Evolutionary conservation across 2,888 invertebrate species (phyloP), one percentile per base, ranked within the genome.

Genomic region (Lysandra coridon): DNA sequence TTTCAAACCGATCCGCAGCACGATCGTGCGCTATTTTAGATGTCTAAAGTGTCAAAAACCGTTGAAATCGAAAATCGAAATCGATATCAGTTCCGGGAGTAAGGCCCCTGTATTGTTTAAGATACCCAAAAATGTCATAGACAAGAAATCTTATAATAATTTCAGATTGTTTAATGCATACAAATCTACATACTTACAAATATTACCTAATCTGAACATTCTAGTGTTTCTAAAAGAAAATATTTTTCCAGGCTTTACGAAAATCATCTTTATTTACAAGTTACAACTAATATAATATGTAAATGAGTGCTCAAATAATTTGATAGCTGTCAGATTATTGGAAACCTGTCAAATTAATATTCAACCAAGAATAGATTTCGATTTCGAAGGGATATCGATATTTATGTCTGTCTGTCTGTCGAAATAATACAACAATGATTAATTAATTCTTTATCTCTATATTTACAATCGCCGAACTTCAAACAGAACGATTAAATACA

Each of bases 401-500:
- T 23, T 23, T 23, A 23, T 69, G 37, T 33, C 69, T 69, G 69
- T 37, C 33, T 69, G 33, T 69, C 33, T 14, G 17, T 37, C 17
- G 0, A 4, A 69, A 69, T 69, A 64, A 30, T 30, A 64, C 37
- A 17, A 57, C 1, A 57, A 69, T 37, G 14, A 69, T 33, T 69
- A 37, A 69, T 69, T 14, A 69, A 69, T 69, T 69, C 69, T 69
- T 69, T 5, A 33, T 37, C 33, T 33, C 17, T 37, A 69, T 37
- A 69, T 69, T 69, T 69, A 69, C 69, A 69, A 33, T 69, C 33
- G 33, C 1, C 30, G 75, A 75, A 12, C 44, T 75, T 75, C 23
- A 49, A 75, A 49, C 30, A 49, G 23, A 75, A 14, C 49, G 75
- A 75, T 23, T 23, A 75, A 49, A 74, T 37, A 69, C 69, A 74